Conservation (phyloP, 2,113 vertebrate genomes). For the Hippolais icterina region DNA sequence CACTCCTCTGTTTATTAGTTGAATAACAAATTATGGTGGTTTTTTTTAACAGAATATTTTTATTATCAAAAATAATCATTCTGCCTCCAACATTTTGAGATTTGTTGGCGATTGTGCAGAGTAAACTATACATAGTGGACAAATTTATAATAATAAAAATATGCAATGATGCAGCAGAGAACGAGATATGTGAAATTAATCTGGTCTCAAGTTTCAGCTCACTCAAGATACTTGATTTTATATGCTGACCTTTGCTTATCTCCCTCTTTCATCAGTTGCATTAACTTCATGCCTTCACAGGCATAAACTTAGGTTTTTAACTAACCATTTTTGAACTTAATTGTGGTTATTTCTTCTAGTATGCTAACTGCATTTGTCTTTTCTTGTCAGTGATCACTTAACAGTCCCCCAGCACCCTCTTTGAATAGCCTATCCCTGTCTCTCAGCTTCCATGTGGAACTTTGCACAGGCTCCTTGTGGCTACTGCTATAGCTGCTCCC, state of each 20-base stretch:
- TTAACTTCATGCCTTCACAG: neutral
- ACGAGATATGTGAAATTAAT: neutral
- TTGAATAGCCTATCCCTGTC: neutral
- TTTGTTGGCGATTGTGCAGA: neutral
- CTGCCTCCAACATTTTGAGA: fast-evolving
- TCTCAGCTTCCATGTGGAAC: fast-evolving
- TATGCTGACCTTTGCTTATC: neutral
- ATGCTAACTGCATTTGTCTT: neutral
- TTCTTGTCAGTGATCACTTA: neutral
- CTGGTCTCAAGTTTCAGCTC: neutral
- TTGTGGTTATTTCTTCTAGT: neutral
- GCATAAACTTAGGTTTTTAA: neutral
- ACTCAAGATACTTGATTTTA: neutral
- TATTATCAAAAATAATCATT: neutral
- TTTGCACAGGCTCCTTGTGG: neutral
- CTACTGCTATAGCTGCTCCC: neutral
- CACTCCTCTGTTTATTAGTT: neutral
- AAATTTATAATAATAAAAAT: neutral
- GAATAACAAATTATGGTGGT: neutral
- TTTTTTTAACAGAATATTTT: neutral
- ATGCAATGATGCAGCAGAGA: neutral
- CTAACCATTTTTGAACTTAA: neutral
- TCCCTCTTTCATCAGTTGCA: neutral
- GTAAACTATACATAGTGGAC: neutral
- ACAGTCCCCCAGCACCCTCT: neutral